Evolutionary conservation across 2,888 invertebrate species (phyloP), one percentile per base, ranked within the genome.

Genomic region (Orchesella flavescens): DNA sequence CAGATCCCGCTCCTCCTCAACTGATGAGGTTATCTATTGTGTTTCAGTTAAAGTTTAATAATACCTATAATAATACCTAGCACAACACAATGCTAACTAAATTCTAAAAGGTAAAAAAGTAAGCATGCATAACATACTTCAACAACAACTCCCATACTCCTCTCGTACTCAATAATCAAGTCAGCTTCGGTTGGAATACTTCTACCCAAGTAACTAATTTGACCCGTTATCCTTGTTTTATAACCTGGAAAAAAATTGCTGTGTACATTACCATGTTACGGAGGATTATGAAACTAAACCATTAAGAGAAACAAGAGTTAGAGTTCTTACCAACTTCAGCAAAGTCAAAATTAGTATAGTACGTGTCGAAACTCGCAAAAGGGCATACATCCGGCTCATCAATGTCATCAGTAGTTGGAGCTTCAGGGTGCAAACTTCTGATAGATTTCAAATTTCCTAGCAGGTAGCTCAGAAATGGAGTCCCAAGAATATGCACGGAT

Each of bases 161-260:
- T 76, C 12, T 84, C 82, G 53, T 83, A 87, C 43, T 88, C 87
- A 1, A 87, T 78, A 3, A 86, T 17, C n/a, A 88, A 57, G 66
- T 87, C 87, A 7, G 88, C 88, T 59, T 87, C 88, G 1, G 80
- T 10, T 12, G 87, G 87, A 34, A 86, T 80, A 0, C 68, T 55
- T 10, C 59, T 74, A 12, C 88, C 88, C 23, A 83, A 72, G 43
- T 85, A 88, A 4, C 85, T 86, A 0, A 88, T 55, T 61, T 84
- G 71, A 3, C 84, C 88, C 0, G 86, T 87, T 1, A 88, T 75
- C 49, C 88, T 61, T 1, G 85, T 85, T 9, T 66, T 69, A 55
- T 75, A 86, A 12, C 85, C 65, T 65, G 19, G 17, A 53, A 53
- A n/a, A 5, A 53, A 53, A 5, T 53, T 53, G 4, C 15, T 53